These are phyloP conservation scores for Elysia chlorotica DNA, from an alignment of 1,140 invertebrate genomes.

Conservation along the genomic window DNA sequence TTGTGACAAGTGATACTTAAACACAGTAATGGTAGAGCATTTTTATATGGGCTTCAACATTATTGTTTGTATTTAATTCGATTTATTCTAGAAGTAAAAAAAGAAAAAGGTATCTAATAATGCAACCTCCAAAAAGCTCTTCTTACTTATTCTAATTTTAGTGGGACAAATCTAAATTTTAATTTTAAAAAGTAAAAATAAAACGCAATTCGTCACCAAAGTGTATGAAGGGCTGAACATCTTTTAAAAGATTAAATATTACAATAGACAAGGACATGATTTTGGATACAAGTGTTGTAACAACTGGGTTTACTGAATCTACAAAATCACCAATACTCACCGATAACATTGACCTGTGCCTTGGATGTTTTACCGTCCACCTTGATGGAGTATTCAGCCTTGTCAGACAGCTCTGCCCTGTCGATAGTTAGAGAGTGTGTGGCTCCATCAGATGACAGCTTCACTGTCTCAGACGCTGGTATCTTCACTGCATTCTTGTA, in stretches of 20 bases:
- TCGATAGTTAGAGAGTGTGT: conserved; percentile 77
- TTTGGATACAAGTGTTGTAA: no score
- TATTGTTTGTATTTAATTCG: not conserved
- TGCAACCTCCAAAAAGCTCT: not conserved
- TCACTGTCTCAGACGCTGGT: conserved; percentile 74
- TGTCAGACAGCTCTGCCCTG: conserved; percentile 67
- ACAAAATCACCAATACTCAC: conserved; percentile 35
- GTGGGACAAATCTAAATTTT: not conserved
- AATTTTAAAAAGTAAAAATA: not conserved
- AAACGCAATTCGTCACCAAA: not conserved
- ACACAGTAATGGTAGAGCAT: no score
- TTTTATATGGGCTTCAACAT: no score
- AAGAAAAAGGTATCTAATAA: not conserved
- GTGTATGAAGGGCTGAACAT: not conserved
- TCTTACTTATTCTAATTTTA: not conserved
- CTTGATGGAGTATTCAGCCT: conserved; percentile 45
- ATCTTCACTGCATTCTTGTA: conserved; percentile 73
- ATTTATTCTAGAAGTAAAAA: not conserved
- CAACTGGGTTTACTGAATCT: no score
- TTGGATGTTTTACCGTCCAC: conserved; percentile 44
- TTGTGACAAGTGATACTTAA: no score
- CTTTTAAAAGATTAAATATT: no score
- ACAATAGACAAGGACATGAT: no score
- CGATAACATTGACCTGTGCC: conserved; percentile 44
- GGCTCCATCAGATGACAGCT: conserved; percentile 82